A percentile compares a stretch with the other conserved stretches of the same genome.
Conservation (phyloP, 2,888 invertebrate genomes). For the Drosophila atroscutellata region DNA sequence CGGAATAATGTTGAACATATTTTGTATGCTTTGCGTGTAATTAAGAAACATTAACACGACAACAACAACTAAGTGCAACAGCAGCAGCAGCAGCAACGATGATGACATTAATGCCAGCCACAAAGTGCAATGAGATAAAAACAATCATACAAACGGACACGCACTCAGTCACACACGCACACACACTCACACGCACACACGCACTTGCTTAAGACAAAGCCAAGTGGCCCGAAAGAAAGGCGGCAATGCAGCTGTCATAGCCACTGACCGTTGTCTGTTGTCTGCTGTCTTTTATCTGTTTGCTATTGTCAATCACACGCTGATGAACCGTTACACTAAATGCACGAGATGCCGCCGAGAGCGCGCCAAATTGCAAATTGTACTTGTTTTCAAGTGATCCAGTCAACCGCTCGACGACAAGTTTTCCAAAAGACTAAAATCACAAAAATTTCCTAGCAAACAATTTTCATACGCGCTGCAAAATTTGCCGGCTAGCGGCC, state of each 20-base stretch:
- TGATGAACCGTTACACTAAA: slow-evolving; percentile 38
- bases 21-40: slow-evolving; percentile 65
- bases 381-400: slow-evolving; percentile 57
- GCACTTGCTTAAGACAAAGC: slow-evolving; percentile 20
- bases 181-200: slow-evolving; percentile 16
- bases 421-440: slow-evolving; percentile 81
- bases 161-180: slow-evolving; percentile 27
- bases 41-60: slow-evolving; percentile 72
- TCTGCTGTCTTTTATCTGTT: slow-evolving; percentile 7
- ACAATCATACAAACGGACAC: slow-evolving; percentile 32
- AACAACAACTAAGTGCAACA: slow-evolving; percentile 27
- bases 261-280: slow-evolving; percentile 10
- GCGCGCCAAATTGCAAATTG: slow-evolving; percentile 8
- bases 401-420: slow-evolving; percentile 74
- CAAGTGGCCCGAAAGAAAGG: slow-evolving; percentile 22
- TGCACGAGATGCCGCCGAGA: neutral
- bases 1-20: slow-evolving; percentile 39
- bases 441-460: slow-evolving; percentile 67
- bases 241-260: slow-evolving; percentile 54
- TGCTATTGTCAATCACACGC: slow-evolving; percentile 45
- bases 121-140: slow-evolving; percentile 63
- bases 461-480: slow-evolving; percentile 70
- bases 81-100: slow-evolving; percentile 27
- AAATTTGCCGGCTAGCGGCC: slow-evolving; percentile 63
- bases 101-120: slow-evolving; percentile 72